Evolutionary conservation across 2,113 vertebrate species (phyloP), one percentile per base, ranked within the genome.

Genomic region (Pimephales promelas): DNA sequence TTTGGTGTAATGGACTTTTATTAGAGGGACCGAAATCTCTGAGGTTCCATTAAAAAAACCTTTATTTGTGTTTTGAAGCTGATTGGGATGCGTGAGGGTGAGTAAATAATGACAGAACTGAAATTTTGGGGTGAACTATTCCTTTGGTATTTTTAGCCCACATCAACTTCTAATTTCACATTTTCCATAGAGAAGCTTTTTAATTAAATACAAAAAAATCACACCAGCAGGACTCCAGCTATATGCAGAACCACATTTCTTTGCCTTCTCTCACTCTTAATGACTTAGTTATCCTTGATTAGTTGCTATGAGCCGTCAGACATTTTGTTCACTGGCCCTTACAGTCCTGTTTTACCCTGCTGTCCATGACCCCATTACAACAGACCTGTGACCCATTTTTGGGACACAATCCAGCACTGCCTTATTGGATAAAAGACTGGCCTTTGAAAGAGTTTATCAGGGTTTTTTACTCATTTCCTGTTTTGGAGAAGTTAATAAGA

Each of bases 241-340:
- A 6, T 22, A 68, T 40, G 34, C 20, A 68, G 64, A 68, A 40
- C 20, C 64, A 40, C 34, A 40, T 40, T 68, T 68, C 20, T 68
- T 68, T n/a, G 64, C 64, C 64, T 10, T 68, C 22, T 68, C 64
- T 68, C 20, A 40, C 31, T 40, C 20, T 40, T 40, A 68, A 68
- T 68, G 20, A 68, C 34, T n/a, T 40, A 22, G 20, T 40, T 40
- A 6, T 20, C 20, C 64, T 68, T 68, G 64, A 68, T 68, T 68
- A 34, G 64, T 68, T 68, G 3, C 62, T 66, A 10, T 36, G 0
- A 40, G 64, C 20, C 4, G 0, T 40, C 20, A 4, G 34, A 11
- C 34, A 68, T 68, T 40, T 34, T 68, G 64, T 68, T 68, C 34
- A 40, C 64, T 68, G 64, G 34, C 34, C 64, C 34, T 68, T 68